A percentile compares a stretch with the other conserved stretches of the same genome.
Evolutionary conservation across 2,888 invertebrate species (phyloP).

Genomic region (Harpagoxenus sublaevis): DNA sequence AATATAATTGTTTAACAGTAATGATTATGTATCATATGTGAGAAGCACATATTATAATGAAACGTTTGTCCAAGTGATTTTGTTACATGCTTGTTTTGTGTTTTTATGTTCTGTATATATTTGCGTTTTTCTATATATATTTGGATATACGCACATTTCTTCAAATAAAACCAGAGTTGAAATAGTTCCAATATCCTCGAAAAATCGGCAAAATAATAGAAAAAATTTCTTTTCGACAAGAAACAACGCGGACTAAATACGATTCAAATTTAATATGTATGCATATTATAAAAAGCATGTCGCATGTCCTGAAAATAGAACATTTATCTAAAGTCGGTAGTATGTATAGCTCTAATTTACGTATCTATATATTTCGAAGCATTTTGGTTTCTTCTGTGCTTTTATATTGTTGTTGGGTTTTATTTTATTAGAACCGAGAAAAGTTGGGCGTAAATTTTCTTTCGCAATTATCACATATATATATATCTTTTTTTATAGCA

Average conservation of each 20-base stretch:
- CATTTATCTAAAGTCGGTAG: not conserved
- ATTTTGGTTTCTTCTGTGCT: conserved; percentile 48
- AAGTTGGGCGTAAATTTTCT: conserved; percentile 27
- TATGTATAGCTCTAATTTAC: not conserved
- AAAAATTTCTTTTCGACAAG: not conserved
- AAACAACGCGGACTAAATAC: not conserved
- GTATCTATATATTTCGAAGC: conserved; percentile 2
- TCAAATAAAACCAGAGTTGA: not conserved
- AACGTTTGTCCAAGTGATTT: conserved; percentile 5
- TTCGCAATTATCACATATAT: conserved; percentile 66
- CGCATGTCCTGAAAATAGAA: conserved; percentile 59
- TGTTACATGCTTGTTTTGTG: not conserved
- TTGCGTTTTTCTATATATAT: not conserved
- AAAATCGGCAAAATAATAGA: not conserved
- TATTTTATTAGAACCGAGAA: conserved; percentile 34
- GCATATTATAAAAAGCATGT: conserved; percentile 46
- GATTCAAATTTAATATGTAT: not conserved
- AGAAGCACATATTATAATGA: conserved; percentile 3
- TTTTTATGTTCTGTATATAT: not conserved
- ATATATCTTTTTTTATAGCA: conserved; percentile 88
- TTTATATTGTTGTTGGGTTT: conserved; percentile 50
- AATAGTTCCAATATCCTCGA: not conserved
- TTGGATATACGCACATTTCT: not conserved
- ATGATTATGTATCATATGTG: not conserved
- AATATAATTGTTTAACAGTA: conserved; percentile 21